Evolutionary conservation across 2,113 vertebrate genomes (phyloP).

Genomic region (Austrofundulus limnaeus): DNA sequence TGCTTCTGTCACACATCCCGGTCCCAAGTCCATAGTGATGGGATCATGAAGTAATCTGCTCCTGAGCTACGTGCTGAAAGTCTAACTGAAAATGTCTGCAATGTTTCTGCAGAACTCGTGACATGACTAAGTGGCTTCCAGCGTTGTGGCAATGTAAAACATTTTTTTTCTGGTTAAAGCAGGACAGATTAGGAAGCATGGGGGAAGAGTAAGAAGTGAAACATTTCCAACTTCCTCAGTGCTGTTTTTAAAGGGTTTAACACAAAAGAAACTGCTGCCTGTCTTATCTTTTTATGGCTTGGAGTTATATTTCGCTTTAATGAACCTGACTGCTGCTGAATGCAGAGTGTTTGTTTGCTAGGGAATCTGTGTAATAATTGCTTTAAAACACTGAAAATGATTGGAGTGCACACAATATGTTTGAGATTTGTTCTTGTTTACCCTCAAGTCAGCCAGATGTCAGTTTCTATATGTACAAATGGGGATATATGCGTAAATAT

Average conservation of each 20-base stretch:
- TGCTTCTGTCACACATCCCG: background rate
- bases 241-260: constrained; percentile 9
- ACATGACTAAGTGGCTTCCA: background rate
- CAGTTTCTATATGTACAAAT: background rate
- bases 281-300: constrained; percentile 16
- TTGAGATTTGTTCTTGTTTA: background rate
- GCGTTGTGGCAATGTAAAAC: background rate
- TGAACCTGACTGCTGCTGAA: constrained; percentile 13
- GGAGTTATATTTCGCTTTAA: background rate
- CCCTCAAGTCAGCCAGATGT: background rate
- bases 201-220: constrained; percentile 5
- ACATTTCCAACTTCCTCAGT: constrained; percentile 2
- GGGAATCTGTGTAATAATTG: background rate
- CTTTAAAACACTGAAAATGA: background rate
- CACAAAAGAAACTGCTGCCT: background rate
- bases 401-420: background rate
- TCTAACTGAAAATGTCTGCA: background rate
- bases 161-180: background rate
- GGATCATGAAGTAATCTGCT: background rate
- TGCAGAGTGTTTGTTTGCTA: background rate
- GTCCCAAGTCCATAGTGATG: background rate
- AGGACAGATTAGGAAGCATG: background rate
- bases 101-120: constrained; percentile 7
- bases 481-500: background rate
- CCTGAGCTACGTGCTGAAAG: background rate